Evolutionary conservation across 2,797 vertebrate species (phyloP).

Genomic region (Xerus rutilus): DNA sequence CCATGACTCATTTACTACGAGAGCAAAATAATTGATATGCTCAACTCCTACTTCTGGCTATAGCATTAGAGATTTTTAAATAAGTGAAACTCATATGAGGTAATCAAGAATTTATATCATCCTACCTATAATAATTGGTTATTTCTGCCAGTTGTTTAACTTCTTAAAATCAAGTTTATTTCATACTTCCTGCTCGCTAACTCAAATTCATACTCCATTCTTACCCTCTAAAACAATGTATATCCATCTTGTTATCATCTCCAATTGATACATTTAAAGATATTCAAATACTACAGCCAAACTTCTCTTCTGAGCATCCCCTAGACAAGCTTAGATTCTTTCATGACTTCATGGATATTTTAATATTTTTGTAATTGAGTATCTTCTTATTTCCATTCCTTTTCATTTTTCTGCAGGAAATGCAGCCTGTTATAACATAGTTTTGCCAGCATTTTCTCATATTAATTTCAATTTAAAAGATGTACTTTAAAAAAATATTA

Average conservation of each 20-base stretch:
- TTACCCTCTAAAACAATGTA: background rate
- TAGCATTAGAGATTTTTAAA: background rate
- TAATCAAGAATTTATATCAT: background rate
- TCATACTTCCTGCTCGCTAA: background rate
- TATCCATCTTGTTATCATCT: background rate
- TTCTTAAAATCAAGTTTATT: conserved; percentile 1
- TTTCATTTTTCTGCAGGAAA: background rate
- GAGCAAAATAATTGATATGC: background rate
- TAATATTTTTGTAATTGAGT: background rate
- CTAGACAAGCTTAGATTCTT: background rate
- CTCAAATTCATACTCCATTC: background rate
- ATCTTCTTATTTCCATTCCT: background rate
- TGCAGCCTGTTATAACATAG: background rate
- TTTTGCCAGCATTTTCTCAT: background rate
- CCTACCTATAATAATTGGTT: background rate
- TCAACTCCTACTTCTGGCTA: background rate
- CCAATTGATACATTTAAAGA: background rate
- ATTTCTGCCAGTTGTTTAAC: background rate
- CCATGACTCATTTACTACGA: background rate
- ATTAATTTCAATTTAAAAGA: background rate
- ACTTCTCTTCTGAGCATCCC: background rate
- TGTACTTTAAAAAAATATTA: background rate
- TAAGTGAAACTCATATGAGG: background rate
- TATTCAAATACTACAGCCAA: background rate
- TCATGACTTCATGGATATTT: background rate